Evolutionary conservation across 2,888 invertebrate species (phyloP), one percentile per base, ranked within the genome.

Genomic region (Leucophenga maculata): DNA sequence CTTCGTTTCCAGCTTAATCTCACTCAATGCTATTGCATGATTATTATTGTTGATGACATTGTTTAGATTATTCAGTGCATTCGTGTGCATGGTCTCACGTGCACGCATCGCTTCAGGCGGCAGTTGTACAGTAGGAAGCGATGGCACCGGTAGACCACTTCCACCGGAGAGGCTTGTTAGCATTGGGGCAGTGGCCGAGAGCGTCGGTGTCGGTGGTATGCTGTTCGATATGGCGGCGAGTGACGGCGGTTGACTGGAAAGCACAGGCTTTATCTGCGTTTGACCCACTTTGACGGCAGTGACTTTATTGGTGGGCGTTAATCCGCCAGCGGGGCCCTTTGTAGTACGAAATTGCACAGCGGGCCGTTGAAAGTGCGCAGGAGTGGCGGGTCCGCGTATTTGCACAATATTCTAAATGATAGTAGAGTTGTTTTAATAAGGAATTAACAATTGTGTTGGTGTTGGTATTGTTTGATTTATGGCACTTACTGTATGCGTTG

Each of bases 201-300:
- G 71, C 50, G 85, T 80, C 31, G 86, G 79, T 20, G 80, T 78
- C 66, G 80, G 76, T 60, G 83, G 83, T 66, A 78, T 76, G 68
- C 78, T 84, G 74, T 83, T 86, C 65, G 83, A 85, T 78, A 86
- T 85, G 76, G 88, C 86, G 74, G 86, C 77, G 72, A 87, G 74
- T 32, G 83, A 79, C 11, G 88, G 87, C 72, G 86, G 86, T 72
- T 86, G 87, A 73, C 75, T 85, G 72, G 78, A 80, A 79, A 72
- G 84, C 77, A 71, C 83, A 78, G 69, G 82, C 82, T 88, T 89
- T 59, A 88, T 89, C 78, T 89, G 89, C 60, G 89, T 89, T 78
- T 88, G 88, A 44, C 89, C 89, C 68, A 89, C 88, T 78, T 89
- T 89, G 3, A 88, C 88, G 81, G 80, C 80, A 83, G 80, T 81